Evolutionary conservation across 2,888 invertebrate species (phyloP).

Genomic region (Oligia fasciuncula): DNA sequence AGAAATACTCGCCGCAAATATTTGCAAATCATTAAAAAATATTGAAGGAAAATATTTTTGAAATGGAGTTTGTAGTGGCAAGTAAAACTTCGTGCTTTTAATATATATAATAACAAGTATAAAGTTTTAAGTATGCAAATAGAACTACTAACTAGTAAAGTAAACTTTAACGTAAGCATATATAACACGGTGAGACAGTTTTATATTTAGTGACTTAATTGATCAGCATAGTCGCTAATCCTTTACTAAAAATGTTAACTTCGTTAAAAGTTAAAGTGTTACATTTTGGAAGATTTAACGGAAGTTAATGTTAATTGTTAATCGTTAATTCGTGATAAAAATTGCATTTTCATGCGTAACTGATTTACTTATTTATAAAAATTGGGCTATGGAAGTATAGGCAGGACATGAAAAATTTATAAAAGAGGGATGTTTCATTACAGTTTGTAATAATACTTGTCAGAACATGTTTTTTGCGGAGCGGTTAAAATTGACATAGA

Average conservation of each 20-base stretch:
- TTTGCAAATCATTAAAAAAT: conserved; percentile 21
- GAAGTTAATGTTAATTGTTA: background rate
- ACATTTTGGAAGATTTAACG: background rate
- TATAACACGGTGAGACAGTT: too few relatives aligned
- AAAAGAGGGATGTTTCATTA: background rate
- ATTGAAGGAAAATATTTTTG: background rate
- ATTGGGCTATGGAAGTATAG: background rate
- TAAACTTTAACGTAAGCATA: background rate
- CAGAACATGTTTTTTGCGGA: background rate
- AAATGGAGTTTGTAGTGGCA: background rate
- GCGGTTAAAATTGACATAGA: background rate
- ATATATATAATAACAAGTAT: too few relatives aligned
- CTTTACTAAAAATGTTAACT: too few relatives aligned
- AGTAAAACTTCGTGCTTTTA: background rate
- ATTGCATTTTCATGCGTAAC: background rate
- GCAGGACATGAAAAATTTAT: background rate
- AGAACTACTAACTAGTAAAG: background rate
- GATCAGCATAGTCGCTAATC: too few relatives aligned
- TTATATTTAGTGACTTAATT: too few relatives aligned
- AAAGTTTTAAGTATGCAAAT: background rate
- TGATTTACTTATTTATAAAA: background rate
- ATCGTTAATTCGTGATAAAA: background rate
- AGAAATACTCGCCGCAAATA: conserved; percentile 15
- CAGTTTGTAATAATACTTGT: background rate
- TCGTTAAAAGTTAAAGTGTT: too few relatives aligned